Base-by-base conservation (phyloP, 1,140 invertebrate genomes). In the Planococcus citri region DNA sequence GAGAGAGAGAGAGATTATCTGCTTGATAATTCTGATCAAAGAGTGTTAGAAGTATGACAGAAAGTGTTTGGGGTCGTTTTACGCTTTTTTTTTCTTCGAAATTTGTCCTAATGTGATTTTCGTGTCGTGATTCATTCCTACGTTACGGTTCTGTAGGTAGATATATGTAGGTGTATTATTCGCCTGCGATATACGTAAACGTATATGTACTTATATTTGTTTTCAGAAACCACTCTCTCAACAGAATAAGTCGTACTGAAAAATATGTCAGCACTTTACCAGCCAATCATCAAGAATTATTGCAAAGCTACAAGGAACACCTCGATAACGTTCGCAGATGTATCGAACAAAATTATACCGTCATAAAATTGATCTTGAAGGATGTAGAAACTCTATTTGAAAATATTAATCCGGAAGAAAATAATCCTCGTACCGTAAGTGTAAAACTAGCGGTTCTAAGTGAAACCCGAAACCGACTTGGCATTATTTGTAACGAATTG, bases 321-420 rank as follows among this genome's bases (percentile, higher is more conserved):
- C 78, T 97, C 68, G 80, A 85, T 37, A 83, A 84, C 58, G 83
- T 95, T 9, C 86, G 86, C 75, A 80, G 82, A 41, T 92, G 91
- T 75, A 86, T 97, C 25, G 89, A 92, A 58, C 85, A 87, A 69
- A 97, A 97, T 79, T 86, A 90, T 73, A 81, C 85, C 64, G 85
- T 97, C 21, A 91, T 97, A 10, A 86, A 89, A 70, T 78, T 90
- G 24, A 92, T 97, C 68, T 84, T 94, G 27, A 83, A 87, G 74
- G 88, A 94, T 80, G 89, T 89, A 0, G 85, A 87, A 27, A 84
- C 84, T 61, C 88, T 95, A 80, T 95, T 95, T 82, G 89, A 90
- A 77, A 92, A 70, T 70, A 64, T 38, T 68, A 75, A 72, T 60
- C 75, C 76, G 68, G 75, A 78, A 69, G 78, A 79, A 71, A 75